Evolutionary conservation across 2,113 vertebrate species (phyloP), one percentile per base, ranked within the genome.

Genomic region (Merops nubicus): DNA sequence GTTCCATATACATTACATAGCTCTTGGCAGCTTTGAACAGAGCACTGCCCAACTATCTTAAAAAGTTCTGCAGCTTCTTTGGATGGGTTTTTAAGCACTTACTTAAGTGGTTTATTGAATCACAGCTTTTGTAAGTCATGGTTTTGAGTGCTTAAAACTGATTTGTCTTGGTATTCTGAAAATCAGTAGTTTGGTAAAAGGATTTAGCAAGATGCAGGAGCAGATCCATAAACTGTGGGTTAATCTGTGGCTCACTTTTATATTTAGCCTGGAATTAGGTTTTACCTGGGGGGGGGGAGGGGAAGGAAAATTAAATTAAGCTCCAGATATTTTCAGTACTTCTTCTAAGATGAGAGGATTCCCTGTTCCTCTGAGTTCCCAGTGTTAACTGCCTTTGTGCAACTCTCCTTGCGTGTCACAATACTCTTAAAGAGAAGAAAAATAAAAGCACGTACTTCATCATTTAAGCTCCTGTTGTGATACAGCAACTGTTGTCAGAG

Each of bases 391-490:
- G 85, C 86, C 70, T 92, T 89, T 94, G 72, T 94, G 69, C 51
- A 90, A 63, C 54, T 78, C 53, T 63, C 67, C 45, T 95, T 96
- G 86, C 5, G 3, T 84, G 89, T 95, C 91, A 95, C 47, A 64
- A 63, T 91, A 65, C 51, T 83, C 47, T 91, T 88, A 85, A 74
- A 84, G 48, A 68, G 59, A 95, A 87, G 79, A 95, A 91, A 92
- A 93, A 93, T 72, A 87, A 72, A 94, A 89, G 74, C 34, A 7
- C 4, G 5, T 50, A 47, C 57, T 51, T 62, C 72, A 76, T 85
- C 77, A 77, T 84, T 96, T 91, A 94, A 96, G 48, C 47, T 95
- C 91, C 89, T 83, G 36, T 96, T 85, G 78, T 59, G 76, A 56
- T 87, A 29, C 78, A 60, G 84, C 89, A 65, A 91, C 78, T 88